These are phyloP conservation scores for Fregetta grallaria DNA, from an alignment of 2,113 vertebrate genomes.

Conservation along the genomic window DNA sequence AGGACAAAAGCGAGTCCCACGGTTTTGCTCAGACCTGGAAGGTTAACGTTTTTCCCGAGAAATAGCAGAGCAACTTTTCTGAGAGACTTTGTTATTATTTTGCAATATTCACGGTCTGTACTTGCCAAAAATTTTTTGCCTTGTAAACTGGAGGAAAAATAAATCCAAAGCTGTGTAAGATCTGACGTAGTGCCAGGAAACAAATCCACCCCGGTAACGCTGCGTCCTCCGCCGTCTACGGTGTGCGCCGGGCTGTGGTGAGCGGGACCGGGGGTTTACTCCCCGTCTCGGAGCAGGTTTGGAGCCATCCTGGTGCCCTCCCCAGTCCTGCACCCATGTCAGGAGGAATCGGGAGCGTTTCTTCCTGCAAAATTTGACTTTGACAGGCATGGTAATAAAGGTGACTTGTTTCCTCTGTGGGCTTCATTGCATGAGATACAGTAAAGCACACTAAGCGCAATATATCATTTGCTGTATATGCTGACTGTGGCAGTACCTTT, in stretches of 20 bases:
- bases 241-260: rapidly evolving
- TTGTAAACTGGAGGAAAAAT: neutral
- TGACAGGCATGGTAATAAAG: neutral
- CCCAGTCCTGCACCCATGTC: neutral
- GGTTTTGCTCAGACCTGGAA: neutral
- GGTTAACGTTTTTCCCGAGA: rapidly evolving
- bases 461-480: too few relatives aligned
- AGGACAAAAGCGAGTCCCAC: neutral
- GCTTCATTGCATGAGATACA: neutral
- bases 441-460: neutral
- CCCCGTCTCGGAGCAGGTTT: rapidly evolving
- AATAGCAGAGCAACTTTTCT: neutral
- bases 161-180: neutral
- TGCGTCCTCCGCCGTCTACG: rapidly evolving
- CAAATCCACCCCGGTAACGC: too few relatives aligned
- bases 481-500: too few relatives aligned
- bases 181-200: neutral
- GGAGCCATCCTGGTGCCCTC: neutral
- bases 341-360: rapidly evolving
- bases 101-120: neutral
- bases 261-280: neutral
- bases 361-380: neutral
- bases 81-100: neutral
- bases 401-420: neutral
- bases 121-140: neutral